Evolutionary conservation across 2,113 vertebrate genomes (phyloP).

Genomic region (Oophaga pumilio): DNA sequence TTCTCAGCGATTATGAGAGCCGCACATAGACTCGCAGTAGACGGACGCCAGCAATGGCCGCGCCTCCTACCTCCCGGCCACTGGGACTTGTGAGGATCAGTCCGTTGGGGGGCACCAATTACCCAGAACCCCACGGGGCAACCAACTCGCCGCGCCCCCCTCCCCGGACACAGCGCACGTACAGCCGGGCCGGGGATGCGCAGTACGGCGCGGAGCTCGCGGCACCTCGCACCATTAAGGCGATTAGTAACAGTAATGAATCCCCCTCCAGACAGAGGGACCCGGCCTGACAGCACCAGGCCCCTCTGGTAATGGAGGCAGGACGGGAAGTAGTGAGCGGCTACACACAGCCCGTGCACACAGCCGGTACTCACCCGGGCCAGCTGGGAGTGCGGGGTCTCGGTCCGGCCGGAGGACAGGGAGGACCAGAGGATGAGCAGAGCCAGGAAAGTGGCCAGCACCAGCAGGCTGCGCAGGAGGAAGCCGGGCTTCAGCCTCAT

Average conservation of each 20-base stretch:
- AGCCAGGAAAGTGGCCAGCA: constrained; percentile 82
- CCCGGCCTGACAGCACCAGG: constrained; percentile 14
- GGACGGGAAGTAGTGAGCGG: not conserved
- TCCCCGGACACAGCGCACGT: not conserved
- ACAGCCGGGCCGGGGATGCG: not conserved
- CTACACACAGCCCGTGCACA: not conserved
- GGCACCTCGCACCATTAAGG: constrained; percentile 31
- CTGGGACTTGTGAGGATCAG: not conserved
- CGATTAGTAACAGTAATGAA: constrained; percentile 14
- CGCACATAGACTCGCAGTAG: not conserved
- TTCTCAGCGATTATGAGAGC: not conserved
- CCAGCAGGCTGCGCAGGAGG: constrained; percentile 81
- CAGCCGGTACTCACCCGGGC: constrained; percentile 70
- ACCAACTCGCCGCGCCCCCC: not conserved
- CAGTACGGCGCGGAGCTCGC: constrained; percentile 25
- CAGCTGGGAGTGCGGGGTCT: constrained; percentile 56
- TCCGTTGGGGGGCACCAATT: constrained; percentile 2
- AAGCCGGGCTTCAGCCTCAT: constrained; percentile 92
- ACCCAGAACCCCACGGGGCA: constrained; percentile 56
- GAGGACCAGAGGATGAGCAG: constrained; percentile 87
- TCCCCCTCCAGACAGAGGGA: not conserved
- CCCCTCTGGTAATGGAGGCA: constrained; percentile 31
- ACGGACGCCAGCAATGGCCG: not conserved
- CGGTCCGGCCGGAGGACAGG: constrained; percentile 74
- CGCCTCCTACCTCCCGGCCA: not conserved